Percentiles rank a stretch among this genome's conserved stretches.
Evolutionary conservation across 1,140 invertebrate species (phyloP).

Genomic region (Pteromalus puparum): DNA sequence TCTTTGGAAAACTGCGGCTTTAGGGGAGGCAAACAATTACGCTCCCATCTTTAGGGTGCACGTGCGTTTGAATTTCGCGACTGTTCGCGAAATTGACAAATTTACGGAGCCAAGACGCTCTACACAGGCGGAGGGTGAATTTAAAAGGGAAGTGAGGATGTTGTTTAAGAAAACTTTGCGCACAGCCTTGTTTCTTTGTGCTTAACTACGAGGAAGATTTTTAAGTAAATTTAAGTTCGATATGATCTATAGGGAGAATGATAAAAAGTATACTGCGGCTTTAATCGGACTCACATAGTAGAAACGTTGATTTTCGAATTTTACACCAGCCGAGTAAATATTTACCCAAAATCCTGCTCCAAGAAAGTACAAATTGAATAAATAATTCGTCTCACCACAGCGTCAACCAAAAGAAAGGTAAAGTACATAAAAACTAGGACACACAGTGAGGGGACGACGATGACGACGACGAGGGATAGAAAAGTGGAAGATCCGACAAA

Average conservation of each 20-base stretch:
- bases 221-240: not conserved
- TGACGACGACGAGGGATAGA: not conserved
- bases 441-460: not conserved
- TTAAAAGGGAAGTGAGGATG: not conserved
- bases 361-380: not conserved
- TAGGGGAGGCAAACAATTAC: conserved; percentile 2
- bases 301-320: not conserved
- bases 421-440: not conserved
- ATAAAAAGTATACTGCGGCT: not conserved
- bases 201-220: not conserved
- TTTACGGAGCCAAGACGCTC: not conserved
- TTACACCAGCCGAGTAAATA: not conserved
- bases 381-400: not conserved
- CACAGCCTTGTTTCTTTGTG: not conserved
- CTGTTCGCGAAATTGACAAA: conserved; percentile 29
- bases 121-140: not conserved
- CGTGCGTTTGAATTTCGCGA: conserved; percentile 33
- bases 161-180: not conserved
- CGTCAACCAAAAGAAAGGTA: not conserved
- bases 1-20: conserved; percentile 18
- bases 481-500: not conserved
- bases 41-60: not conserved
- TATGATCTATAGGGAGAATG: not conserved
- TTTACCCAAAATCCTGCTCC: not conserved
- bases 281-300: not conserved